Percentiles rank a stretch among this genome's conserved stretches.
Conservation (phyloP, 2,888 invertebrate genomes). For the Periphyllus acericola region DNA sequence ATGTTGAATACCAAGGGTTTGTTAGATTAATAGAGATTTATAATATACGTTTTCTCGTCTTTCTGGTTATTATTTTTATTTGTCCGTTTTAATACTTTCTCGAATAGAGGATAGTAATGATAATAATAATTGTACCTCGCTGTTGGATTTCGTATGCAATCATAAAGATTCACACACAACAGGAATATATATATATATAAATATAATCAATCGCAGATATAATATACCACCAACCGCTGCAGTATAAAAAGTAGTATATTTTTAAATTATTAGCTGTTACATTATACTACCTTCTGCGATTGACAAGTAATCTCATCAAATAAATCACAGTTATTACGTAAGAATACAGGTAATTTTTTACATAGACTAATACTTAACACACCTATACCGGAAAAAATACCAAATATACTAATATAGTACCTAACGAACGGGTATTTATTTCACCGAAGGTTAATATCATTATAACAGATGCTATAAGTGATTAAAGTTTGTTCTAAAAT, state of each 20-base stretch:
- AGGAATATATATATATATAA: not conserved
- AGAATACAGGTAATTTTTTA: not conserved
- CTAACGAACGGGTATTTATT: not conserved
- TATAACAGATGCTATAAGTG: not conserved
- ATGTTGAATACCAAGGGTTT: not conserved
- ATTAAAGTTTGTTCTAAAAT: not conserved
- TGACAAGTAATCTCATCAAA: not conserved
- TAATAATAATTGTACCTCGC: not conserved
- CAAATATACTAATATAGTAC: not conserved
- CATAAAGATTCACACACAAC: not conserved
- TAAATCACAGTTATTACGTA: not conserved
- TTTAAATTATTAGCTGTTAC: not conserved
- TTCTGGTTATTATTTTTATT: slow-evolving; percentile 24
- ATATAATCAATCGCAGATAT: not conserved
- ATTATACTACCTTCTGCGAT: not conserved
- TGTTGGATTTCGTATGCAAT: too few relatives aligned
- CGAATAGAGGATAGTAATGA: not conserved
- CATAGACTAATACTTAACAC: not conserved
- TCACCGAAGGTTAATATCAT: not conserved
- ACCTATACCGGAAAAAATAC: not conserved
- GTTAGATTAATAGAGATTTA: too few relatives aligned
- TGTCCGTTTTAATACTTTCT: slow-evolving; percentile 7
- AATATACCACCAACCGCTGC: not conserved
- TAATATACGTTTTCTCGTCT: not conserved
- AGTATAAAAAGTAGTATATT: not conserved